Percentiles rank a stretch among this genome's conserved stretches.
These are phyloP conservation scores for Diceros bicornis DNA, from an alignment of 2,797 vertebrate genomes.

Conservation along the genomic window DNA sequence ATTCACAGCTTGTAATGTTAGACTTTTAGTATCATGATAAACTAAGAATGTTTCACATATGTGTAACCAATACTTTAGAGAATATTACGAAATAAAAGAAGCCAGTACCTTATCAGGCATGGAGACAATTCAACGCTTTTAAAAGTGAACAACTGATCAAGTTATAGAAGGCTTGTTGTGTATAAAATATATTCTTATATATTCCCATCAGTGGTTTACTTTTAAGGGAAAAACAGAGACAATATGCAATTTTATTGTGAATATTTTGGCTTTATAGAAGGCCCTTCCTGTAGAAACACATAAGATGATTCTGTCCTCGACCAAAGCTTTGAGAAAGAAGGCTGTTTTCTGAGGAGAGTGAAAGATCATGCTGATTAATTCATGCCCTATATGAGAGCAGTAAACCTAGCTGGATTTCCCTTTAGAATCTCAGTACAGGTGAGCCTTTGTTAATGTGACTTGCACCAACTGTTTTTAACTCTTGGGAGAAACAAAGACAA, in stretches of 20 bases:
- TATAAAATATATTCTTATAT: conserved; percentile 84
- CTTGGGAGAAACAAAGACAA: conserved; percentile 57
- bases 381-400: conserved; percentile 58
- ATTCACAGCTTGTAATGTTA: conserved; percentile 86
- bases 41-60: conserved; percentile 81
- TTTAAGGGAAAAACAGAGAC: conserved; percentile 67
- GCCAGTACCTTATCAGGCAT: conserved; percentile 80
- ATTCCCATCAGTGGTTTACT: conserved; percentile 81
- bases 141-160: conserved; percentile 84
- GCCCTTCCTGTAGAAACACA: conserved; percentile 66
- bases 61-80: conserved; percentile 85
- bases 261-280: conserved; percentile 80
- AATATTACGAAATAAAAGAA: conserved; percentile 87
- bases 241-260: conserved; percentile 71
- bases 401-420: conserved; percentile 74
- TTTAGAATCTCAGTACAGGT: conserved; percentile 68
- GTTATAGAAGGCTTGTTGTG: conserved; percentile 84
- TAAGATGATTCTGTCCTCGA: conserved; percentile 60
- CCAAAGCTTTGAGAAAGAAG: conserved; percentile 63
- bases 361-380: conserved; percentile 77
- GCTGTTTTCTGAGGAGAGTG: conserved; percentile 62
- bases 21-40: conserved; percentile 83
- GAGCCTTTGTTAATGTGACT: conserved; percentile 72
- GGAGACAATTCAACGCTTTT: conserved; percentile 20
- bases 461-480: conserved; percentile 71